These are phyloP conservation scores for Volucella bombylans DNA, from an alignment of 2,888 invertebrate species.

Conservation along the genomic window DNA sequence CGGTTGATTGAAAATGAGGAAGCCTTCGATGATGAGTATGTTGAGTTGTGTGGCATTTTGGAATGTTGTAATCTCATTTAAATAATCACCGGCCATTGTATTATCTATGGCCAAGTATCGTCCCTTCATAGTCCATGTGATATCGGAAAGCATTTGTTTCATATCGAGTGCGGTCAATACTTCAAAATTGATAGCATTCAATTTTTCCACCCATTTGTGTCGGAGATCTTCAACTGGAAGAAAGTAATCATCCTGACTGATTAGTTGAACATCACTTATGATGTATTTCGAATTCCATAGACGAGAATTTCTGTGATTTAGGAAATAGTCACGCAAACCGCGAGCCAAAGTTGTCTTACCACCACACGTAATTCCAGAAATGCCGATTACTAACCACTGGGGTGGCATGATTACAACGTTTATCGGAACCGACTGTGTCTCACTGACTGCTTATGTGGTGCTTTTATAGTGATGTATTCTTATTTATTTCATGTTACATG, in stretches of 20 bases:
- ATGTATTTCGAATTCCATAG: constrained; percentile 80
- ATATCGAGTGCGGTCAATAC: constrained; percentile 88
- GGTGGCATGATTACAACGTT: constrained; percentile 78
- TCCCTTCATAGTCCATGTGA: constrained; percentile 81
- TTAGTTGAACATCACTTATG: constrained; percentile 83
- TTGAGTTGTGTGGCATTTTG: constrained; percentile 80
- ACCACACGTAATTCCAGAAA: constrained; percentile 92
- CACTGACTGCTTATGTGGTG: constrained; percentile 9
- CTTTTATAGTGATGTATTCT: not conserved
- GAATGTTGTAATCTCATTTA: constrained; percentile 61
- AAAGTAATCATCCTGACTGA: constrained; percentile 91
- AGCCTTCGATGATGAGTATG: constrained; percentile 89
- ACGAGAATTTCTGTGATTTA: constrained; percentile 77
- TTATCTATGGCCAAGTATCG: constrained; percentile 75
- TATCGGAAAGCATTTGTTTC: constrained; percentile 86
- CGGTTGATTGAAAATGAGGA: constrained; percentile 88
- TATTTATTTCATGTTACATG: constrained; percentile 32
- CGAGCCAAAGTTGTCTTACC: constrained; percentile 90
- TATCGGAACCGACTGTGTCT: not conserved
- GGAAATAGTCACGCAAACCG: constrained; percentile 83
- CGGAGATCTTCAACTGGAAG: constrained; percentile 86
- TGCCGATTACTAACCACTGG: constrained; percentile 86
- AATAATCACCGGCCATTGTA: constrained; percentile 37
- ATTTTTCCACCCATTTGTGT: constrained; percentile 85
- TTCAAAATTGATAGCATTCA: constrained; percentile 91